phyloP scores from a whole-genome alignment of 2,888 invertebrate species.

The Hydrotaea cyrtoneurina region DNA sequence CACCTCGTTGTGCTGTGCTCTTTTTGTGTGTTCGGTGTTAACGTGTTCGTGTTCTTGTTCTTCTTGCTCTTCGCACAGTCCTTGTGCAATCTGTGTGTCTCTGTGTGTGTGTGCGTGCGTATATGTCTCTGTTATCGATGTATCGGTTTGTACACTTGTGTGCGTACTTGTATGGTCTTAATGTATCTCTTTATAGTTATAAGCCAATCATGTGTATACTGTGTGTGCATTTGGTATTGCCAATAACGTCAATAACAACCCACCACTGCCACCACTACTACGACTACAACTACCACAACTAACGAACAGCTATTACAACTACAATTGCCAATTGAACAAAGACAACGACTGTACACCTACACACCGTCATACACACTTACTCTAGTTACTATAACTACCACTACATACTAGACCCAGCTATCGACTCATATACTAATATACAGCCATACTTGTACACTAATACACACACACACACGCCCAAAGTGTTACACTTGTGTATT shows the following conservation, averaged over 20 bases:
- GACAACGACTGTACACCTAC: not conserved
- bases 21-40: too few relatives aligned
- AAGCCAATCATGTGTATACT: slow-evolving; percentile 64
- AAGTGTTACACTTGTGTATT: slow-evolving; percentile 3
- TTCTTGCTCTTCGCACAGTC: too few relatives aligned
- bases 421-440: not conserved
- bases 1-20: too few relatives aligned
- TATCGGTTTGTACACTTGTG: not conserved
- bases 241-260: slow-evolving; percentile 14
- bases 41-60: too few relatives aligned
- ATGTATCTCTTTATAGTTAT: slow-evolving; percentile 23
- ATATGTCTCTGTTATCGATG: not conserved
- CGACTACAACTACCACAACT: not conserved
- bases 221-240: not conserved
- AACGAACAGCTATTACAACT: not conserved
- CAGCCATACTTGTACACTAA: slow-evolving; percentile 11
- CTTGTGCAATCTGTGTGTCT: too few relatives aligned
- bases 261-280: not conserved
- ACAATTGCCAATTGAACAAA: not conserved
- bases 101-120: too few relatives aligned
- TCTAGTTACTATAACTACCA: too few relatives aligned
- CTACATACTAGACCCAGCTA: not conserved
- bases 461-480: slow-evolving; percentile 14
- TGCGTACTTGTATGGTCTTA: slow-evolving; percentile 47
- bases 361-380: not conserved